A percentile compares a stretch with the other conserved stretches of the same genome.
These are phyloP conservation scores for Monodelphis domestica DNA, from an alignment of 2,797 vertebrate species.

Conservation along the genomic window DNA sequence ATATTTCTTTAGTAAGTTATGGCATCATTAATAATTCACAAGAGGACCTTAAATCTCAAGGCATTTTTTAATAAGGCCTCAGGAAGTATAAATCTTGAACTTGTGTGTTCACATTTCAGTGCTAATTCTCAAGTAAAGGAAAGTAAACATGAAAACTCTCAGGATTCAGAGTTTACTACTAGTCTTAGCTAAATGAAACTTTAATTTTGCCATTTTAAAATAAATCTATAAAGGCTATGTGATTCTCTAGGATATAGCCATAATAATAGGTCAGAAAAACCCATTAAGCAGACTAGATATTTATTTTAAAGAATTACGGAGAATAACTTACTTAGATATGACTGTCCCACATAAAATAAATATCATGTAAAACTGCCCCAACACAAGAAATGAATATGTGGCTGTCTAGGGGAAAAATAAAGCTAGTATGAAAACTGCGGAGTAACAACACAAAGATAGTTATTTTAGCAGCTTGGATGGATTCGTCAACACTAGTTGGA, in stretches of 20 bases:
- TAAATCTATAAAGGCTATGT: rapidly evolving
- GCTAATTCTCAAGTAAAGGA: slow-evolving; percentile 61
- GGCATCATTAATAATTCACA: slow-evolving; percentile 76
- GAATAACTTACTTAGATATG: neutral
- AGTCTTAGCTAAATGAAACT: slow-evolving; percentile 57
- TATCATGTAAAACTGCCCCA: neutral
- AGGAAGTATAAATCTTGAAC: slow-evolving; percentile 63
- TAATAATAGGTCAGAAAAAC: neutral
- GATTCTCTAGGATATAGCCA: neutral
- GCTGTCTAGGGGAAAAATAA: neutral
- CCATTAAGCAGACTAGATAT: neutral
- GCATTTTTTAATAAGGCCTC: slow-evolving; percentile 44
- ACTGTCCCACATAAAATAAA: neutral
- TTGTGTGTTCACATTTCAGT: slow-evolving; percentile 74
- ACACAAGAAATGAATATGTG: neutral
- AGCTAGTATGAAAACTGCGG: slow-evolving; percentile 1
- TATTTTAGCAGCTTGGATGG: neutral
- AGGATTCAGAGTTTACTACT: slow-evolving; percentile 56
- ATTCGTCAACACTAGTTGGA: neutral
- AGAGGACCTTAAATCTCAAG: slow-evolving; percentile 65
- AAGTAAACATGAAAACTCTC: slow-evolving; percentile 72
- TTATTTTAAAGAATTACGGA: neutral
- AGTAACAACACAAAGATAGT: neutral
- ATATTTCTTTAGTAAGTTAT: slow-evolving; percentile 68
- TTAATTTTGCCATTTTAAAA: slow-evolving; percentile 54